Conservation (phyloP, 2,797 vertebrate genomes). For the Amblyraja radiata region DNA sequence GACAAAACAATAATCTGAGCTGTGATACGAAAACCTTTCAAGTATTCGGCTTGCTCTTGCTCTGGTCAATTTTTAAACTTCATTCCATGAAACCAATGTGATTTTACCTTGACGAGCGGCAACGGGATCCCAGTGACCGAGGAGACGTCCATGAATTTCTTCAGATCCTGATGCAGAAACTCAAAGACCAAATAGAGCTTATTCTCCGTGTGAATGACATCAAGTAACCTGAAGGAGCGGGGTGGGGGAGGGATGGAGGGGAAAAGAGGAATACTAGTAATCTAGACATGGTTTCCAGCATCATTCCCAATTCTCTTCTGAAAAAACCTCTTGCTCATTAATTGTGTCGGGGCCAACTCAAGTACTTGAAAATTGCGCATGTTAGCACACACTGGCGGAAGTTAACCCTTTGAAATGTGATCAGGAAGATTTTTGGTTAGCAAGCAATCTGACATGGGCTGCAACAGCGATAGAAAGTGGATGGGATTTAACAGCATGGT, state of each 20-base stretch:
- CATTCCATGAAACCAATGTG: background rate
- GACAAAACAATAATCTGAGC: background rate
- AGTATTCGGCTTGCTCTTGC: background rate
- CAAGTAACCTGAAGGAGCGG: constrained; percentile 65
- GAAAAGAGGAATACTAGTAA: constrained; percentile 33
- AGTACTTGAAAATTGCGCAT: too few relatives aligned
- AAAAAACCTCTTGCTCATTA: background rate
- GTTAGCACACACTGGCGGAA: too few relatives aligned
- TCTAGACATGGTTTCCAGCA: background rate
- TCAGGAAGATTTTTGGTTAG: too few relatives aligned
- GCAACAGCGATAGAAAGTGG: too few relatives aligned
- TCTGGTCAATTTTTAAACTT: background rate
- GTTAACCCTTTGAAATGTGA: too few relatives aligned
- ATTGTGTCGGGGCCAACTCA: background rate
- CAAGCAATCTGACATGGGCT: too few relatives aligned
- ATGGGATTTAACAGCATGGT: too few relatives aligned
- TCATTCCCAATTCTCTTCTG: constrained; percentile 21
- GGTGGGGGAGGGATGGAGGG: background rate
- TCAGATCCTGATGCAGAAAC: constrained; percentile 91
- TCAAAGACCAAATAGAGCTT: constrained; percentile 98
- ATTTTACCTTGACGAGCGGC: constrained; percentile 79
- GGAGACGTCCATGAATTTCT: constrained; percentile 93
- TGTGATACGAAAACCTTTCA: background rate
- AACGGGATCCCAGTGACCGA: constrained; percentile 75
- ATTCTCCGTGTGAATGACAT: constrained; percentile 94